Base-by-base conservation (phyloP, 2,113 vertebrate species). In the Anolis sagrei region DNA sequence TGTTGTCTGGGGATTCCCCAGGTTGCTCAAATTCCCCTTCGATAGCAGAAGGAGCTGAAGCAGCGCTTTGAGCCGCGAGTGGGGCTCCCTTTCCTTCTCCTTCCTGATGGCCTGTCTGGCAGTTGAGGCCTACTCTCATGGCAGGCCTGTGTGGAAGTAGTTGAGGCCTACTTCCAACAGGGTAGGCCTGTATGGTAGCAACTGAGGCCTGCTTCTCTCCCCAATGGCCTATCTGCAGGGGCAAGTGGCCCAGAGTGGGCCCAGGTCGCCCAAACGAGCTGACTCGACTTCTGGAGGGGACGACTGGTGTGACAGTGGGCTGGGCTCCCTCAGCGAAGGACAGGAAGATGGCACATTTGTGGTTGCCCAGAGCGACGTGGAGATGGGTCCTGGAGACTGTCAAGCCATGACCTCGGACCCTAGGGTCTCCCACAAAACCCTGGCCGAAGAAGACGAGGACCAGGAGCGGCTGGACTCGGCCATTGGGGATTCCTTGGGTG, bases 291-390 rank as follows among this genome's bases (percentile, higher is more conserved):
- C 86, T 13, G 83, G 7, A 27, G 64, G 88, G 27, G 91, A 94
- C 13, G 96, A 97, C 61, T 96, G 96, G 96, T 97, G 96, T 84
- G 97, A 97, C 95, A 97, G 97, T 85, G 97, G 97, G 32, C 91
- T 97, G 74, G 96, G 97, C 16, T 97, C 95, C 23, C 90, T 97
- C 54, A 95, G 91, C 49, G 93, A 93, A 25, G 90, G 66, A 75
- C 90, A 9, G 58, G 76, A 29, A 1, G 84, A 66, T 0, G 77
- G 27, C 2, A 49, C 34, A 58, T 82, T 32, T 89, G 89, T 62
- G 75, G 69, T 27, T 5, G 62, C 32, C 85, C 23, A 2, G 5
- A 58, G 76, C 29, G 19, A 72, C 2, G 39, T 3, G 3, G 75
- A 85, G 44, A 32, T 1, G 62, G 39, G 48, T 4, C 16, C 64